Evolutionary conservation across 2,888 invertebrate genomes (phyloP).

Genomic region (Agriopis aurantiaria): DNA sequence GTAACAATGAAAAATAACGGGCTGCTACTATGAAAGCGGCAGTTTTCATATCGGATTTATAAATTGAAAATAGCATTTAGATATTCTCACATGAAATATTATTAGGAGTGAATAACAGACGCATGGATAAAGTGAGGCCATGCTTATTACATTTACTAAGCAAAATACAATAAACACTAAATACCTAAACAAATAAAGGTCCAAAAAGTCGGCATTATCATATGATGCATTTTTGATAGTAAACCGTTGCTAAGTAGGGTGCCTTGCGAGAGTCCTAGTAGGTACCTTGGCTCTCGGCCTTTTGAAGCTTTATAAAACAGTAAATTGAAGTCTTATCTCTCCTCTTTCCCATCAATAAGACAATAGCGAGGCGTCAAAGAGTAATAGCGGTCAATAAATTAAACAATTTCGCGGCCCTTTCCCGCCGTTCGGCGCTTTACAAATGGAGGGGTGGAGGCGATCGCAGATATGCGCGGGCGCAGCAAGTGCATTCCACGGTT

Average conservation of each 20-base stretch:
- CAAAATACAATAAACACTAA: too few species aligned
- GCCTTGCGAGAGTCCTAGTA: background rate
- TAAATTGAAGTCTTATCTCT: constrained; percentile 28
- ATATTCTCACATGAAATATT: too few species aligned
- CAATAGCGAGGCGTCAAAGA: constrained; percentile 33
- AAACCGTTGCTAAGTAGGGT: too few species aligned
- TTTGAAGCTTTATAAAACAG: constrained; percentile 4
- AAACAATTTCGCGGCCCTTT: constrained; percentile 45
- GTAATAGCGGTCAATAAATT: constrained; percentile 46
- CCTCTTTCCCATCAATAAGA: constrained; percentile 33
- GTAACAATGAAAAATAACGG: background rate
- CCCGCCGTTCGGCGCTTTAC: constrained; percentile 53
- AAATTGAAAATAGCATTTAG: background rate
- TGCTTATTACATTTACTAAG: too few species aligned
- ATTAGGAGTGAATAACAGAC: too few species aligned
- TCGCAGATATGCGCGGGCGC: constrained; percentile 51
- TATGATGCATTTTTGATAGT: too few species aligned
- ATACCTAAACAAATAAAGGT: too few species aligned
- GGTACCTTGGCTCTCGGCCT: background rate
- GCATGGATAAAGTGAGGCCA: too few species aligned
- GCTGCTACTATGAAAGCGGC: background rate
- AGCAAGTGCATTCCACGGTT: constrained; percentile 27
- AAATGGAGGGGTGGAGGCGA: constrained; percentile 63
- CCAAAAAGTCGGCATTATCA: too few species aligned
- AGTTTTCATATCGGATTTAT: background rate